phyloP scores from a whole-genome alignment of 2,797 vertebrate genomes.

The Taenioides sp. region DNA sequence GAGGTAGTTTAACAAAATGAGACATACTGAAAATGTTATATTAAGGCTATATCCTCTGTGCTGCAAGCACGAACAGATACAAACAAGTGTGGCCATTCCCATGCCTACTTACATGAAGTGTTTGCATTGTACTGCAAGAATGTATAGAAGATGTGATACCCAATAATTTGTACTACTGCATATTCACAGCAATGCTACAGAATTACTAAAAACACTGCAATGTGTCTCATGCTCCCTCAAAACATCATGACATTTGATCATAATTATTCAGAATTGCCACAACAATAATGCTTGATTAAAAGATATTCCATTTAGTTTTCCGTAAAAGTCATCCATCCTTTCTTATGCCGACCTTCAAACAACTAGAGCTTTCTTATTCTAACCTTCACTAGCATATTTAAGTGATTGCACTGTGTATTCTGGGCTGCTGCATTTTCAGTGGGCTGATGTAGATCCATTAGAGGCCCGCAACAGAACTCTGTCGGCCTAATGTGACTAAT shows the following conservation, averaged over 20 bases:
- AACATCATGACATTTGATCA: neutral
- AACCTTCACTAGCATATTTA: constrained; percentile 26
- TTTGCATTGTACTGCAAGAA: neutral
- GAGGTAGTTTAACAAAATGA: constrained; percentile 23
- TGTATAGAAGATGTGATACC: neutral
- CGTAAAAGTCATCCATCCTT: constrained; percentile 6
- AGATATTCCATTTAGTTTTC: neutral
- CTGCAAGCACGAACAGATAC: neutral
- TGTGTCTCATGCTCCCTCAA: too few relatives aligned
- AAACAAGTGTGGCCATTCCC: neutral
- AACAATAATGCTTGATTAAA: neutral
- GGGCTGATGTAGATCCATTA: constrained; percentile 36
- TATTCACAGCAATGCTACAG: too few relatives aligned
- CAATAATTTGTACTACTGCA: neutral
- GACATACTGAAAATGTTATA: constrained; percentile 6
- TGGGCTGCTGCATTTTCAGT: neutral
- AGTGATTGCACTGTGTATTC: constrained; percentile 36
- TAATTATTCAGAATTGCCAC: neutral
- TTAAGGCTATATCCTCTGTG: neutral
- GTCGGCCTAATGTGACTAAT: constrained; percentile 54
- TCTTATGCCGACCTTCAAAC: neutral
- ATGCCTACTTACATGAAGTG: neutral
- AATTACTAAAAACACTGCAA: too few relatives aligned
- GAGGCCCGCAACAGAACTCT: constrained; percentile 47
- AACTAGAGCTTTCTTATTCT: neutral